phyloP scores from a whole-genome alignment of 2,797 vertebrate species.

The Leptoclinus maculatus region DNA sequence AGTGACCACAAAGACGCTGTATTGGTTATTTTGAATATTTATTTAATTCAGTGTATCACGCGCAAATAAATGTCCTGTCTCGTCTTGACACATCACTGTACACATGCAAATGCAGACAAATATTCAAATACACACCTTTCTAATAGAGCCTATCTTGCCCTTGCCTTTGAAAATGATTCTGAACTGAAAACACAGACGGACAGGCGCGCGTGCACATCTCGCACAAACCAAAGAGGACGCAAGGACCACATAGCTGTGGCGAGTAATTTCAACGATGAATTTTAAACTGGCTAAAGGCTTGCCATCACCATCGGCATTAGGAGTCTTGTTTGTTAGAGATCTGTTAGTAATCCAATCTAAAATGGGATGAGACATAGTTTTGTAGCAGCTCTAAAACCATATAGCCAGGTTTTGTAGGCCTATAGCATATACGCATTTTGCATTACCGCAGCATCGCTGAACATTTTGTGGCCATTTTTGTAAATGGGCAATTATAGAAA shows the following conservation, averaged over 20 bases:
- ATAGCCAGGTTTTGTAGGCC: neutral
- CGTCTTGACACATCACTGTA: neutral
- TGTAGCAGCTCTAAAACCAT: neutral
- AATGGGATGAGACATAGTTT: neutral
- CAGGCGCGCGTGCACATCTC: neutral
- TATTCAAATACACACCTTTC: neutral
- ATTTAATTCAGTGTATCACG: conserved; percentile 24
- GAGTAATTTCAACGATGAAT: neutral
- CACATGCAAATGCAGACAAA: neutral
- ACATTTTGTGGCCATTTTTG: neutral
- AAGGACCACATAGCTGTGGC: conserved; percentile 3
- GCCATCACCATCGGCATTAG: neutral
- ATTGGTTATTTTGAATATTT: conserved; percentile 22
- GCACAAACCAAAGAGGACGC: conserved; percentile 6
- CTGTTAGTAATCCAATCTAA: neutral
- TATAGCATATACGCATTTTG: neutral
- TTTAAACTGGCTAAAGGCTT: neutral
- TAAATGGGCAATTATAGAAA: neutral
- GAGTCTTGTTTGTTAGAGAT: neutral
- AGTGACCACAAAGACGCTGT: conserved; percentile 20
- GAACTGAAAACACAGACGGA: conserved; percentile 40
- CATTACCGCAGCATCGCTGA: neutral
- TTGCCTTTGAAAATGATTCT: conserved; percentile 71
- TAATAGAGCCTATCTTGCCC: conserved; percentile 26
- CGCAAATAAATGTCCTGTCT: neutral